Evolutionary conservation across 2,888 invertebrate species (phyloP), one percentile per base, ranked within the genome.

Genomic region (Ochropleura plecta): DNA sequence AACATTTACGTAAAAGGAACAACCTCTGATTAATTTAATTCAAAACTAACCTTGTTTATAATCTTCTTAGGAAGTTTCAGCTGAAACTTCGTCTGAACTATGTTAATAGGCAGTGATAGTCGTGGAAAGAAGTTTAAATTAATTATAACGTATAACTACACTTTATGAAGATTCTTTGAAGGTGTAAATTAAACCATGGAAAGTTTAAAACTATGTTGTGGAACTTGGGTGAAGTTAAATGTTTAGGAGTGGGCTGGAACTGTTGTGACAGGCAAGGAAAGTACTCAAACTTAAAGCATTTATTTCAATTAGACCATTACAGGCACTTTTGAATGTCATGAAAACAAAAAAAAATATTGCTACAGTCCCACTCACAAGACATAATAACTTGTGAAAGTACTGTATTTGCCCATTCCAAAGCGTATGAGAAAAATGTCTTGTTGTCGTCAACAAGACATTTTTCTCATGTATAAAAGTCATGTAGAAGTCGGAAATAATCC

Each of bases 91-190:
- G 30, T 65, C 44, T 5, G 6, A 30, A 66, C 84, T 73, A 66
- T 80, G 73, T 73, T 80, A 79, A 81, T 65, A 62, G 30, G 57
- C 53, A 67, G 62, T 70, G 53, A 80, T 76, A 63, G 62, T 70
- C 42, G 8, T 8, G 53, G 42, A 76, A 81, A 71, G 49, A 65
- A 70, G 51, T 57, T 70, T 66, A 30, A 82, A 62, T 73, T 84
- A 81, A 84, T 84, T 73, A 81, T 63, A 84, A 81, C 53, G 80
- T 67, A n/a, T 65, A 64, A 62, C 53, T 66, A 53, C n/a, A 65
- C 42, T 80, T 68, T 57, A 60, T 60, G 42, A 65, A 72, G 63
- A 20, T 66, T 69, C 49, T 65, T 18, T 7, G 16, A 46, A 69
- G 55, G 60, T 67, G 51, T 60, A 64, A 70, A 73, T 66, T 48